Evolutionary conservation across 1,140 invertebrate genomes (phyloP).

Genomic region (Papilio polytes): DNA sequence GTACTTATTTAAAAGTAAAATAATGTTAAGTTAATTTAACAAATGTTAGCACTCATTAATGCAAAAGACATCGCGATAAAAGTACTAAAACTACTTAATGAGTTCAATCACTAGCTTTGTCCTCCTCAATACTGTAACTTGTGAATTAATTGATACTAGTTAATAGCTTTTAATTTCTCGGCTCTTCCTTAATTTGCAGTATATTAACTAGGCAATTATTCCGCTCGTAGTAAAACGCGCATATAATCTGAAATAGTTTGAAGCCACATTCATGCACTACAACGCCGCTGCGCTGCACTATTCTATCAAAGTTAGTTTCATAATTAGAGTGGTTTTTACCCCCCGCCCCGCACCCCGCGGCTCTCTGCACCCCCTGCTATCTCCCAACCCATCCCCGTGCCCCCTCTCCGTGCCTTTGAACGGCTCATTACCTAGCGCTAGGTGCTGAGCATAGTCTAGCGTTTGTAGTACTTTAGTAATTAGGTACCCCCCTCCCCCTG

Average conservation of each 20-base stretch:
- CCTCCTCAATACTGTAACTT: slow-evolving; percentile 6
- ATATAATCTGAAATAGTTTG: slow-evolving; percentile 27
- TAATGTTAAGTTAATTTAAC: too few species aligned
- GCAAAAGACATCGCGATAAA: slow-evolving; percentile 35
- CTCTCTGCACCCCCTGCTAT: slow-evolving; percentile 9
- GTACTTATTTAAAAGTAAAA: background rate
- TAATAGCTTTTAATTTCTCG: too few species aligned
- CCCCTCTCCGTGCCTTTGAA: slow-evolving; percentile 45
- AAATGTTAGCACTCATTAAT: slow-evolving; percentile 64
- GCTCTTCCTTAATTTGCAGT: background rate
- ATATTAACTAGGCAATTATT: background rate
- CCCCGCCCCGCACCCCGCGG: slow-evolving; percentile 12
- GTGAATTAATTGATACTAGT: background rate
- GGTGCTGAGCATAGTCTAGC: slow-evolving; percentile 52
- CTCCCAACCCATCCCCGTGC: slow-evolving; percentile 33
- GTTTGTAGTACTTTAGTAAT: slow-evolving; percentile 63
- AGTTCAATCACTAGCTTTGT: slow-evolving; percentile 1
- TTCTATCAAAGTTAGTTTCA: slow-evolving; percentile 38
- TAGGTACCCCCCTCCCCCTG: slow-evolving; percentile 46
- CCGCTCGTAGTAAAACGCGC: background rate
- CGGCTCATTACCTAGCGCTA: slow-evolving; percentile 68
- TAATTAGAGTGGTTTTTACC: slow-evolving; percentile 50
- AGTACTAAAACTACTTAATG: too few species aligned
- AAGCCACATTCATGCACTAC: slow-evolving; percentile 25
- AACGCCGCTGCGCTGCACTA: slow-evolving; percentile 5